Conservation (phyloP, 2,797 vertebrate species). For the Characodon lateralis region DNA sequence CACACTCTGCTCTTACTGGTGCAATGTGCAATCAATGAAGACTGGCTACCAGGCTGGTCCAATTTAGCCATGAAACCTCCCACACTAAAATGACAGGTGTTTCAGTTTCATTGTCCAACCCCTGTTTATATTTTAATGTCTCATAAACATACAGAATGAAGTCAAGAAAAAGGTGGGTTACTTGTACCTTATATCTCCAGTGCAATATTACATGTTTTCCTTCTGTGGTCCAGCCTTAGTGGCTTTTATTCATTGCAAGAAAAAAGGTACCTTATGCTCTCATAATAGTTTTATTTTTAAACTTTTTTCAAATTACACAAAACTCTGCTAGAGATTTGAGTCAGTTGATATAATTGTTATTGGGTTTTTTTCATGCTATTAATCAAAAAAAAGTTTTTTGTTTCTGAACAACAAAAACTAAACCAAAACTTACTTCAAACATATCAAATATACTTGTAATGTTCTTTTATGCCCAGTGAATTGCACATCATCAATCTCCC, state of each 20-base stretch:
- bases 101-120: too few relatives aligned
- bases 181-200: background rate
- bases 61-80: too few relatives aligned
- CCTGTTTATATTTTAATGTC: too few relatives aligned
- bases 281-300: background rate
- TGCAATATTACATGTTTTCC: background rate
- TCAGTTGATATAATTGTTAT: background rate
- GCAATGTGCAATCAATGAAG: too few relatives aligned
- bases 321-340: background rate
- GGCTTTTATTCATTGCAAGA: background rate
- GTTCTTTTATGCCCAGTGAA: background rate
- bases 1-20: too few relatives aligned
- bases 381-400: background rate
- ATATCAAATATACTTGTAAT: background rate
- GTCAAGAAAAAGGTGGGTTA: background rate
- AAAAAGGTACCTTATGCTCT: too few relatives aligned
- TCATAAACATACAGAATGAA: background rate
- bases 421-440: background rate
- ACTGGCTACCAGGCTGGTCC: too few relatives aligned
- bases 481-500: slow-evolving; percentile 2
- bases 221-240: background rate
- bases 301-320: background rate
- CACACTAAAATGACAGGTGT: too few relatives aligned
- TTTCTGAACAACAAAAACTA: slow-evolving; percentile 4
- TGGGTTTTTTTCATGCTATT: background rate